Evolutionary conservation across 1,140 invertebrate genomes (phyloP).

Genomic region (Aphelenchoides besseyi): DNA sequence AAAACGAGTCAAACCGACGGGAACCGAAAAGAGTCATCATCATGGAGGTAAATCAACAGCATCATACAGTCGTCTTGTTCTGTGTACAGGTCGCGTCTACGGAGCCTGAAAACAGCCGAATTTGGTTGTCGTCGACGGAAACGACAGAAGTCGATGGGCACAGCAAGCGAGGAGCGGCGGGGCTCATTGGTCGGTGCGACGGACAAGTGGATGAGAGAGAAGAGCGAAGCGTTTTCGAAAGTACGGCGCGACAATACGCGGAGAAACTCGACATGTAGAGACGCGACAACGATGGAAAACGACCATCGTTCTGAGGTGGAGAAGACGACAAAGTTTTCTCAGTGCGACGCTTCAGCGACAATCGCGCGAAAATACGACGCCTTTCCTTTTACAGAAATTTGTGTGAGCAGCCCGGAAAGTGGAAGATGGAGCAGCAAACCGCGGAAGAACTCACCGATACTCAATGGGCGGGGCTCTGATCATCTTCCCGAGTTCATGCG

Average conservation of each 20-base stretch:
- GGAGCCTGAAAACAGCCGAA: neutral
- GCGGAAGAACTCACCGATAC: constrained; percentile 1
- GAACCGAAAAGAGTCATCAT: neutral
- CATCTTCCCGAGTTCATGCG: neutral
- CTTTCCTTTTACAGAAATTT: constrained; percentile 3
- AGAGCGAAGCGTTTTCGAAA: constrained; percentile 1
- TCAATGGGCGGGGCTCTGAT: neutral
- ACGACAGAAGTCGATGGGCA: constrained; percentile 2
- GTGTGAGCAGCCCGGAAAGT: neutral
- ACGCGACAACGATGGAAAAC: too few species aligned
- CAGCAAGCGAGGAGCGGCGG: neutral
- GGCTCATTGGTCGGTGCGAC: constrained; percentile 2
- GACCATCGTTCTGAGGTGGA: neutral
- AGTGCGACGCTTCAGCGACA: neutral
- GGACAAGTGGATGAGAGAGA: neutral
- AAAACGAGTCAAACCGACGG: neutral
- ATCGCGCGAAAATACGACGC: constrained; percentile 3
- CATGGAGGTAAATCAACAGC: neutral
- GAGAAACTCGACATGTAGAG: too few species aligned
- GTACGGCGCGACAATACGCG: neutral
- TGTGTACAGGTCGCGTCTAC: neutral
- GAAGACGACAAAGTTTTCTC: neutral
- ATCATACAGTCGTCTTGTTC: neutral
- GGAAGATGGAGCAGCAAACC: neutral
- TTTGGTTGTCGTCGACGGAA: neutral